phyloP scores from a whole-genome alignment of 2,888 invertebrate genomes.

The Apodemia hepburni region DNA sequence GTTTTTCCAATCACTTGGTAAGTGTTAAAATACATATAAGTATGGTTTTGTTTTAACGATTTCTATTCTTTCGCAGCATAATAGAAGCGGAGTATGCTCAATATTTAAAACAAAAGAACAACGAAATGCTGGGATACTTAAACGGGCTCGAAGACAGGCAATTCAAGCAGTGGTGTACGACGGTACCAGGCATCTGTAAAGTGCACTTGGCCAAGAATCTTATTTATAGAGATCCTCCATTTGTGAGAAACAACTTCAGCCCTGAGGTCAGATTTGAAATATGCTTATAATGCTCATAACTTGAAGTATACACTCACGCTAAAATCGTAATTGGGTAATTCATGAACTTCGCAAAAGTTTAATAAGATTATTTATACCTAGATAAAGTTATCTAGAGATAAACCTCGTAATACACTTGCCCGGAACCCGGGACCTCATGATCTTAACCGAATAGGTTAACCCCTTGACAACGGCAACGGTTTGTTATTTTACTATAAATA shows the following conservation, averaged over 20 bases:
- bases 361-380: no score
- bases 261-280: constrained; percentile 62
- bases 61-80: constrained; percentile 50
- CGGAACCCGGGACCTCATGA: no score
- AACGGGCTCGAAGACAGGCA: constrained; percentile 81
- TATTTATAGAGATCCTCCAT: constrained; percentile 75
- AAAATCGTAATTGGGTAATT: no score
- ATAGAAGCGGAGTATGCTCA: constrained; percentile 79
- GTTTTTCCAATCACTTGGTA: no score
- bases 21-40: no score
- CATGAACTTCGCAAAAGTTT: no score
- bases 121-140: constrained; percentile 84
- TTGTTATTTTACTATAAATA: no score
- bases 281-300: neutral
- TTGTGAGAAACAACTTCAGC: constrained; percentile 84
- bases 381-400: no score
- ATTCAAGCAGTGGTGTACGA: constrained; percentile 84
- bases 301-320: no score
- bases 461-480: no score
- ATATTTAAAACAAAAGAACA: constrained; percentile 80
- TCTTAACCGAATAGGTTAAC: no score
- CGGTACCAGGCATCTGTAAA: constrained; percentile 83
- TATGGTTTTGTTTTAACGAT: neutral
- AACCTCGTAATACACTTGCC: no score
- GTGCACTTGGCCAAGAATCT: constrained; percentile 81